phyloP scores from a whole-genome alignment of 2,113 vertebrate genomes.

The Morone saxatilis region DNA sequence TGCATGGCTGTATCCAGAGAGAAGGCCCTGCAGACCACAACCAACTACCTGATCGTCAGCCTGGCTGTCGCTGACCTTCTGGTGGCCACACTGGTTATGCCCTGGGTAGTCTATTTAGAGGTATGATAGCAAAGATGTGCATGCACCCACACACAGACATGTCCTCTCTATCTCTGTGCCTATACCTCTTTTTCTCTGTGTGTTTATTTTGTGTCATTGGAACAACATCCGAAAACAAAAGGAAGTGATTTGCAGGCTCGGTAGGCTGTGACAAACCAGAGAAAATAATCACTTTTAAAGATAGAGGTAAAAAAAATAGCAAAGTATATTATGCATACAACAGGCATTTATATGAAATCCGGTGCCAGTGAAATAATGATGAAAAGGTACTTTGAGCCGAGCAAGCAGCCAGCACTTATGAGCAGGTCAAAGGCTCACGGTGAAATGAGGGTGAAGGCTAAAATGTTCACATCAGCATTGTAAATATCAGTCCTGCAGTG shows the following conservation, averaged over 20 bases:
- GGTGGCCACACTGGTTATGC: slow-evolving; percentile 96
- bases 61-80: slow-evolving; percentile 96
- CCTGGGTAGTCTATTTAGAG: slow-evolving; percentile 97
- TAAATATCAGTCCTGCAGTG: slow-evolving; percentile 38
- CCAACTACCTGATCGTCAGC: slow-evolving; percentile 99
- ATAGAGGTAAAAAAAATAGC: not conserved
- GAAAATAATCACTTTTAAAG: not conserved
- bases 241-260: not conserved
- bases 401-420: slow-evolving; percentile 15
- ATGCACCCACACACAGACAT: not conserved
- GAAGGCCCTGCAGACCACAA: slow-evolving; percentile 97
- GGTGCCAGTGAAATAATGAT: slow-evolving; percentile 1
- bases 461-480: slow-evolving; percentile 50
- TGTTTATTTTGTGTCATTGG: not conserved
- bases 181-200: not conserved
- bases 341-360: slow-evolving; percentile 9
- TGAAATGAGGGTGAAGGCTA: slow-evolving; percentile 36
- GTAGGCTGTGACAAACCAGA: not conserved
- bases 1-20: slow-evolving; percentile 98
- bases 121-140: slow-evolving; percentile 77
- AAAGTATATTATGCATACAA: not conserved
- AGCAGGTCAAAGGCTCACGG: slow-evolving; percentile 48
- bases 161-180: not conserved
- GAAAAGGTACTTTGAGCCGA: slow-evolving; percentile 11
- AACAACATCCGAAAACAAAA: not conserved